Base-by-base conservation (phyloP, 1,140 invertebrate species). In the Zaprionus tsacasi region DNA sequence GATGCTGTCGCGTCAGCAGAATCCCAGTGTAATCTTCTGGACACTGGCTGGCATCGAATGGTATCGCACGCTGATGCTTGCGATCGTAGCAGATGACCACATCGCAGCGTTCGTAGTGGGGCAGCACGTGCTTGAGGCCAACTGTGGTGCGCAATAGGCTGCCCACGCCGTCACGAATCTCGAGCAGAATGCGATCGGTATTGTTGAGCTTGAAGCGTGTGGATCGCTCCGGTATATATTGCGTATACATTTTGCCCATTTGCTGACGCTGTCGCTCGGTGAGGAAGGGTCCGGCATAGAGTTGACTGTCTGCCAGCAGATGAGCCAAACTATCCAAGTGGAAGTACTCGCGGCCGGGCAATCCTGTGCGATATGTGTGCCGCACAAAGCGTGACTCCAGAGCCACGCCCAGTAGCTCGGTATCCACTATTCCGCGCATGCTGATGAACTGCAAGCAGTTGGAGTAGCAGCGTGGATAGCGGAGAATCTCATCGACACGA, bases 81-180 rank as follows among this genome's bases (percentile, higher is more conserved):
- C 61, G 85, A 66, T 93, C 80, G 57, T 86, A 93, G 78, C 81
- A 89, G 5, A 91, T 45, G 21, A 92, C 63, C 15, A 92, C 71
- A 93, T 94, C 94, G 65, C 92, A 82, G 77, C 88, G 91, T 25
- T 91, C 60, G 76, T 93, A 95, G 63, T 95, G 94, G 2, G 95
- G 95, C 75, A 95, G 82, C 48, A 95, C 64, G 76, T 94, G 93
- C 76, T 93, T 90, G 6, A 93, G 65, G 27, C n/a, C 17, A 0
- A 81, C 56, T 3, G 64, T 64, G 3, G 73, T 70, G 12, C 74
- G 79, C n/a, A 86, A 64, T 12, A 93, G 79, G 10, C 83, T 59
- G 54, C 76, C 68, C 6, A 91, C 13, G 7, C 73, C 75, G 6
- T 93, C 92, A 8, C 91, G 87, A 1, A 93, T 82, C 70, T 94